Percentiles rank a stretch among this genome's conserved stretches.
Conservation (phyloP, 2,797 vertebrate genomes). For the Leptoclinus maculatus region DNA sequence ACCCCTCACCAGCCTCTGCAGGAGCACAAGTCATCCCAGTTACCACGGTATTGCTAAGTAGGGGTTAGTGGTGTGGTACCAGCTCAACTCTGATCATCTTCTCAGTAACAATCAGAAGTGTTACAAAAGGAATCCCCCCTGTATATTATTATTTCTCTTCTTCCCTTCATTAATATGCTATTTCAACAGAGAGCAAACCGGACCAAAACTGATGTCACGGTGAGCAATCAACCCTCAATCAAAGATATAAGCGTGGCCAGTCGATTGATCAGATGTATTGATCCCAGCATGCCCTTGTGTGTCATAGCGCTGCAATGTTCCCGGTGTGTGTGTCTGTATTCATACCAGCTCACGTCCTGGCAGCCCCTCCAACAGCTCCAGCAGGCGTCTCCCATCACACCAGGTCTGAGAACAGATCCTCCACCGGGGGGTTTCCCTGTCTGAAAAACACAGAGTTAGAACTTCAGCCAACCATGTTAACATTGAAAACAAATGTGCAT, state of each 20-base stretch:
- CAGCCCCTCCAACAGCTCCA: constrained; percentile 96
- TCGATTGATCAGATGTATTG: neutral
- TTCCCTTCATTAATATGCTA: neutral
- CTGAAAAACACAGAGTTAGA: constrained; percentile 73
- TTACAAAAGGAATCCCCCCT: neutral
- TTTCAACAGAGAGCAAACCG: no score
- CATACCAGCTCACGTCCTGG: constrained; percentile 91
- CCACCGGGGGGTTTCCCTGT: constrained; percentile 89
- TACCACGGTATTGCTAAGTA: neutral
- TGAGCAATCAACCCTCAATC: neutral
- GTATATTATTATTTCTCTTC: neutral
- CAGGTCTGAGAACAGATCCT: constrained; percentile 96
- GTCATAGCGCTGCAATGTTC: neutral
- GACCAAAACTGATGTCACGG: neutral
- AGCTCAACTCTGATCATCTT: no score
- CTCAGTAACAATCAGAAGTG: neutral
- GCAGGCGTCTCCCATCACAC: constrained; percentile 95
- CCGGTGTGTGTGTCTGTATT: neutral
- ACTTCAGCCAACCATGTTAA: neutral
- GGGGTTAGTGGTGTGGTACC: neutral
- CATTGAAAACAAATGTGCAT: neutral
- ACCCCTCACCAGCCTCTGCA: no score
- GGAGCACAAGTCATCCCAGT: neutral
- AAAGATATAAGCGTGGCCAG: neutral
- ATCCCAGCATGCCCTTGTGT: neutral